Conservation (phyloP, 2,113 vertebrate species). For the Suncus etruscus region DNA sequence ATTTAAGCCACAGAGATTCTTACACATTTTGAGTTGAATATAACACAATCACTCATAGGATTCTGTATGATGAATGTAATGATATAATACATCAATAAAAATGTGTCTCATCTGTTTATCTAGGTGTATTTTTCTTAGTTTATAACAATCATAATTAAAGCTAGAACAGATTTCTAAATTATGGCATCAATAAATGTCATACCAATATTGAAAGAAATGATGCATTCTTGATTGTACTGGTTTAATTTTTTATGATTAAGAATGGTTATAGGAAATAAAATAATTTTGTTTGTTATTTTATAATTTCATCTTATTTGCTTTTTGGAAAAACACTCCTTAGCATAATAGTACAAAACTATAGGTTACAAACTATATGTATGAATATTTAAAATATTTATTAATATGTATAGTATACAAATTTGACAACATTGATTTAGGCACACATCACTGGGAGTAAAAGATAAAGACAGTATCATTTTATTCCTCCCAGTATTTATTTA, state of each 20-base stretch:
- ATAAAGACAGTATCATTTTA: conserved; percentile 1
- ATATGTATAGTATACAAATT: not conserved
- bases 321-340: not conserved
- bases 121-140: conserved; percentile 29
- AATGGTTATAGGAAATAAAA: not conserved
- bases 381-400: conserved; percentile 2
- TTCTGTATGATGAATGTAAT: not conserved
- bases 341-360: not conserved
- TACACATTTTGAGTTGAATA: not conserved
- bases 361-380: not conserved
- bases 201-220: not conserved
- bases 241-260: not conserved
- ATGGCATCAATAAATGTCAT: conserved; percentile 9
- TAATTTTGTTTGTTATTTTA: not conserved
- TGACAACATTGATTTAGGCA: not conserved
- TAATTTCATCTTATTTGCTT: not conserved
- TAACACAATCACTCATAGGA: not conserved
- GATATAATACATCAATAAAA: not conserved
- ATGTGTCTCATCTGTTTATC: not conserved
- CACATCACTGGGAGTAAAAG: not conserved
- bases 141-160: not conserved
- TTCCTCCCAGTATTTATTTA: not conserved
- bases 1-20: not conserved
- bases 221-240: not conserved
- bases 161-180: not conserved